phyloP scores from a whole-genome alignment of 2,797 vertebrate genomes.

The Neosilurus hyrtlii region DNA sequence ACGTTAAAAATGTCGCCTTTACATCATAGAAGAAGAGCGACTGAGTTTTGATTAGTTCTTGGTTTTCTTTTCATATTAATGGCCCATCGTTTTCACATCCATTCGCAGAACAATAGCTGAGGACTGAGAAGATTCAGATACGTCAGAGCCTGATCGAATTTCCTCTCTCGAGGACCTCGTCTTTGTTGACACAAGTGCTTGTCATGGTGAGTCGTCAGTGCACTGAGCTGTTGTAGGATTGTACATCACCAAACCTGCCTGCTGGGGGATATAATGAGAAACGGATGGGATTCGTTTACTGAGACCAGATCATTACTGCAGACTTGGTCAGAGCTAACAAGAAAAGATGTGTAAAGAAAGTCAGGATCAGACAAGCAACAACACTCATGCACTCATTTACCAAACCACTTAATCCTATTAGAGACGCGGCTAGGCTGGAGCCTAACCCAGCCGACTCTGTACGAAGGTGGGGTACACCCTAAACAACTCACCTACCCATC shows the following conservation, averaged over 20 bases:
- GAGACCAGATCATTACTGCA: neutral
- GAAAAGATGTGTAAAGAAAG: neutral
- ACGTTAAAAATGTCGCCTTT: neutral
- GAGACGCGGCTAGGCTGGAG: too few species aligned
- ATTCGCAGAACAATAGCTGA: slow-evolving; percentile 28
- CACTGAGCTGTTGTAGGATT: slow-evolving; percentile 31
- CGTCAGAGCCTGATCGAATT: slow-evolving; percentile 38
- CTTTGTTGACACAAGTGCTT: slow-evolving; percentile 51
- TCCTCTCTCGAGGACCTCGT: slow-evolving; percentile 32
- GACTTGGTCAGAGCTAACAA: neutral
- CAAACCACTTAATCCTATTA: too few species aligned
- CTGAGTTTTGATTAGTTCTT: slow-evolving; percentile 13
- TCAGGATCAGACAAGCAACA: neutral
- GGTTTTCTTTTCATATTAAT: slow-evolving; percentile 10
- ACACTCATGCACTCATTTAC: neutral
- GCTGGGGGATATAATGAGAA: slow-evolving; percentile 55
- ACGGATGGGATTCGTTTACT: slow-evolving; percentile 22
- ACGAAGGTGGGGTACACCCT: too few species aligned
- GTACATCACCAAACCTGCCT: slow-evolving; percentile 50
- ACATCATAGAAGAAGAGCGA: slow-evolving; percentile 3
- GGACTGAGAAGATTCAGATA: slow-evolving; percentile 28
- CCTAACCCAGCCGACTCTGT: too few species aligned
- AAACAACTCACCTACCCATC: too few species aligned
- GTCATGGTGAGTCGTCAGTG: slow-evolving; percentile 39
- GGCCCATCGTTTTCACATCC: neutral